Evolutionary conservation across 1,140 invertebrate genomes (phyloP).

Genomic region (Physella acuta): DNA sequence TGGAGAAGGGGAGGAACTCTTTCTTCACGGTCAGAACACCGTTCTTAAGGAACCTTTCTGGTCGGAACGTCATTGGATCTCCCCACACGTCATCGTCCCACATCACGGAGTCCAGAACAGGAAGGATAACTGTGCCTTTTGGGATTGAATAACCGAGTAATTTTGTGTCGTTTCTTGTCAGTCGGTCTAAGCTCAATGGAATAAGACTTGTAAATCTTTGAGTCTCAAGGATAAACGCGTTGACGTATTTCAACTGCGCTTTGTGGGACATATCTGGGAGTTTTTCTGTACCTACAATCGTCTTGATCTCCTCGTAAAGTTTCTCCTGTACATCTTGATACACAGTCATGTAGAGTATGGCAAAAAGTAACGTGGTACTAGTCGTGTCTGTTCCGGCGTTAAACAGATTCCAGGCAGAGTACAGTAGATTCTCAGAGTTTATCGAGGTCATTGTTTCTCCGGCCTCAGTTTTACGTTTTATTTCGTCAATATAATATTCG

Average conservation of each 20-base stretch:
- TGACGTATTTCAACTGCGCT: slow-evolving; percentile 30
- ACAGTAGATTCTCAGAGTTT: slow-evolving; percentile 27
- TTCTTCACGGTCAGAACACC: slow-evolving; percentile 12
- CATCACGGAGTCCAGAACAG: slow-evolving; percentile 43
- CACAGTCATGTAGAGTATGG: slow-evolving; percentile 76
- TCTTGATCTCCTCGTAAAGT: slow-evolving; percentile 84
- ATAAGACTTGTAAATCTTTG: slow-evolving; percentile 19
- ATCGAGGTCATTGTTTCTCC: slow-evolving; percentile 20
- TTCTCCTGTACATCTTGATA: slow-evolving; percentile 73
- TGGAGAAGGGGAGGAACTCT: slow-evolving; percentile 12
- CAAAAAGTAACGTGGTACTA: slow-evolving; percentile 63
- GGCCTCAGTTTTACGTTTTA: slow-evolving; percentile 15
- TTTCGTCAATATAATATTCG: slow-evolving; percentile 33
- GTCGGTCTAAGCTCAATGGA: background rate
- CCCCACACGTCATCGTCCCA: slow-evolving; percentile 64
- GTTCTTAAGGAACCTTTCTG: slow-evolving; percentile 64
- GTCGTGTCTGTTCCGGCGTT: slow-evolving; percentile 38
- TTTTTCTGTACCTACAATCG: slow-evolving; percentile 74
- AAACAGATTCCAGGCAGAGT: slow-evolving; percentile 27
- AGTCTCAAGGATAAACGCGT: slow-evolving; percentile 36
- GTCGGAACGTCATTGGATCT: slow-evolving; percentile 71
- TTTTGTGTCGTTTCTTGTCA: slow-evolving; percentile 29
- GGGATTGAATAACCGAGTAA: slow-evolving; percentile 50
- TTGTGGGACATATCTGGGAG: slow-evolving; percentile 52
- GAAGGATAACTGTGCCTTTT: slow-evolving; percentile 41